A percentile compares a stretch with the other conserved stretches of the same genome.
Conservation (phyloP, 2,113 vertebrate genomes). For the Gorsachius goisagi region DNA sequence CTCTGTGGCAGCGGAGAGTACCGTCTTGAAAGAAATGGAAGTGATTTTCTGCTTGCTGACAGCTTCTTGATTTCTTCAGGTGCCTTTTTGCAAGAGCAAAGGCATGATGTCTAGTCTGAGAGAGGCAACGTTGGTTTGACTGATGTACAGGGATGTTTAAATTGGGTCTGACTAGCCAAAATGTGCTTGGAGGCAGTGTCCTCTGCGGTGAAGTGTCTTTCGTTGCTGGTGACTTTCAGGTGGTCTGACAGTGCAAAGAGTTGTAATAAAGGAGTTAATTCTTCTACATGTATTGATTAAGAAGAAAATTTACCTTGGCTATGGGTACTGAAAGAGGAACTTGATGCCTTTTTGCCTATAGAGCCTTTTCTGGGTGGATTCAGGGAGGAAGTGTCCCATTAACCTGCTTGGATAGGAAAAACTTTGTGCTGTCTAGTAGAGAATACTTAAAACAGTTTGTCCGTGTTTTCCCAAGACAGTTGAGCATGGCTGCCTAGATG, state of each 20-base stretch:
- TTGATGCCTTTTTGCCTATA: neutral
- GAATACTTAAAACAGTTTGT: neutral
- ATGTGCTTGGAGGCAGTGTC: too few relatives aligned
- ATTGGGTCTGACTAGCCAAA: neutral
- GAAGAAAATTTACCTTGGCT: neutral
- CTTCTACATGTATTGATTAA: neutral
- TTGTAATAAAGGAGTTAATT: neutral
- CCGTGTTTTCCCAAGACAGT: neutral
- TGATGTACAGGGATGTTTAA: neutral
- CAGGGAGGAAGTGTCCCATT: neutral
- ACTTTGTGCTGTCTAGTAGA: neutral
- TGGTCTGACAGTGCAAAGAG: neutral
- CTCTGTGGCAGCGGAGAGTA: neutral
- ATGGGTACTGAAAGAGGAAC: neutral
- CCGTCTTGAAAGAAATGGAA: neutral
- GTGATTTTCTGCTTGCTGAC: neutral
- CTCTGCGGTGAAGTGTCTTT: neutral
- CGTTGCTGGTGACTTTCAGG: neutral
- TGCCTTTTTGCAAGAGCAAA: neutral
- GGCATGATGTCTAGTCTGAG: rapidly evolving
- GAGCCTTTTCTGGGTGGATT: neutral
- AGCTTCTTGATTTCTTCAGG: neutral
- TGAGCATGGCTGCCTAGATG: neutral
- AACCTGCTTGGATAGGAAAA: neutral
- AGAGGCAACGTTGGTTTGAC: neutral